phyloP scores from a whole-genome alignment of 2,888 invertebrate genomes.

The Eristalinus aeneus region DNA sequence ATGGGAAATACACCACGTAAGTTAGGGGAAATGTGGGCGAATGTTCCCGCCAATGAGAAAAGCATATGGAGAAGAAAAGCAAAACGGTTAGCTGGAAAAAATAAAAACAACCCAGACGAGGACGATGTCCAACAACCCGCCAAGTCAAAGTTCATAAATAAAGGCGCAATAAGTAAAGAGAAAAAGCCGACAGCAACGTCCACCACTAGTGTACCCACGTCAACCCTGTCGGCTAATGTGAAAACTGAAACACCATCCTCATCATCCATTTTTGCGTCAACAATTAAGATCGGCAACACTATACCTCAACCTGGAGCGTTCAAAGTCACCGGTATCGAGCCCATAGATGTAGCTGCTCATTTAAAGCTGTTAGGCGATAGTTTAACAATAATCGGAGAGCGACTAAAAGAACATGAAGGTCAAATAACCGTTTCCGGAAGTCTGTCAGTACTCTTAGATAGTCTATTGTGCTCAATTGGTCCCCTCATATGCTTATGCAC shows the following conservation, averaged over 20 bases:
- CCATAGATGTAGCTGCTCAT: constrained; percentile 95
- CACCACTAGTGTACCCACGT: constrained; percentile 46
- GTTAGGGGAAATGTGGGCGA: constrained; percentile 94
- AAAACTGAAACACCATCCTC: constrained; percentile 19
- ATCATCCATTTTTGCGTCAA: constrained; percentile 55
- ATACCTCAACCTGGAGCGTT: constrained; percentile 76
- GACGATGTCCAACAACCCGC: background rate
- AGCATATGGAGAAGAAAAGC: constrained; percentile 91
- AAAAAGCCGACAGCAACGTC: constrained; percentile 76
- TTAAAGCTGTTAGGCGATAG: constrained; percentile 95
- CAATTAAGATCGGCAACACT: constrained; percentile 61
- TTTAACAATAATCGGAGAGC: constrained; percentile 94
- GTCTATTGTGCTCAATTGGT: constrained; percentile 93
- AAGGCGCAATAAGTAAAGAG: constrained; percentile 77
- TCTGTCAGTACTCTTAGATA: constrained; percentile 94
- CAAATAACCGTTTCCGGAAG: constrained; percentile 98
- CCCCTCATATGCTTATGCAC: constrained; percentile 93
- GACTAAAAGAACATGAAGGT: constrained; percentile 96
- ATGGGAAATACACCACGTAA: constrained; percentile 91
- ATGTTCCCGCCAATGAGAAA: constrained; percentile 86
- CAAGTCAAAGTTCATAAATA: constrained; percentile 75
- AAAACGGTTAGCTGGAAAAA: constrained; percentile 83
- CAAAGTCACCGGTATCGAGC: constrained; percentile 88
- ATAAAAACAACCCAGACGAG: constrained; percentile 58
- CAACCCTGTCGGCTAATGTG: background rate